Evolutionary conservation across 2,797 vertebrate species (phyloP).

Genomic region (Lagorchestes hirsutus): DNA sequence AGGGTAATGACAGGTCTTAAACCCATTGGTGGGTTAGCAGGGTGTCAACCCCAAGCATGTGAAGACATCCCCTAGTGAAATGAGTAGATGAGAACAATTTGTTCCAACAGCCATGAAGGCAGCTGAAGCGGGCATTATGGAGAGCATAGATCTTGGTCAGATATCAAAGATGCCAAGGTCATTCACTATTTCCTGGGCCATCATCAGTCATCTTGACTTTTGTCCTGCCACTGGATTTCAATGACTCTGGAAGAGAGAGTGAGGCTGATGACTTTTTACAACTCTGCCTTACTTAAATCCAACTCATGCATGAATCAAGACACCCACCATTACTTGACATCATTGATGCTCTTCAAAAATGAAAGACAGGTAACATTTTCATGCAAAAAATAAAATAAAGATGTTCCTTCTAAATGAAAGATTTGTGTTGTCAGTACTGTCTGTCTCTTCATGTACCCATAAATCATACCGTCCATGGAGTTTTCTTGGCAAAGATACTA

Average conservation of each 20-base stretch:
- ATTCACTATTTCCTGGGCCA: neutral
- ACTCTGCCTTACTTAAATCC: neutral
- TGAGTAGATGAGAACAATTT: neutral
- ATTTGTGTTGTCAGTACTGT: neutral
- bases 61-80: neutral
- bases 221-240: neutral
- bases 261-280: neutral
- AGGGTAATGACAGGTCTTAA: neutral
- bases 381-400: neutral
- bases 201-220: neutral
- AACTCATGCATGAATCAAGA: neutral
- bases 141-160: neutral
- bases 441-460: neutral
- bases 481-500: neutral
- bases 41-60: neutral
- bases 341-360: neutral
- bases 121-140: neutral
- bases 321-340: neutral
- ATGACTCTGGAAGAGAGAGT: neutral
- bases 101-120: neutral
- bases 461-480: neutral
- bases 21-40: neutral
- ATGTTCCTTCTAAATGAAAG: neutral
- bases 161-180: neutral
- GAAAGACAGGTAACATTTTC: neutral